Conservation (phyloP, 1,140 invertebrate species). For the Chionoecetes opilio region DNA sequence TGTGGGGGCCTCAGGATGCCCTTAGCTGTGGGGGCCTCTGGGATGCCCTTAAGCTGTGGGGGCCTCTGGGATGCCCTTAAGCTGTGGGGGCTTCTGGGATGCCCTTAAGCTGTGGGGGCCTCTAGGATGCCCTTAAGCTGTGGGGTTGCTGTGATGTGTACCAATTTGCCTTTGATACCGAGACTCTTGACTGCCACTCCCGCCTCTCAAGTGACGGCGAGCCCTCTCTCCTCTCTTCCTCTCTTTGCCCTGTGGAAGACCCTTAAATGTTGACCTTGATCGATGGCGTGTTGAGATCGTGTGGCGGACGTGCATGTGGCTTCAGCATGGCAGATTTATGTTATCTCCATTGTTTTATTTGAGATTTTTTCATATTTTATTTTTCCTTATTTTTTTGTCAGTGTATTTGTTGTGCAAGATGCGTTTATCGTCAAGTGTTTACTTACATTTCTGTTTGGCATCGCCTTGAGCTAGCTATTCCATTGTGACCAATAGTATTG, state of each 20-base stretch:
- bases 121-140: no score
- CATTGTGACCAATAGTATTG: no score
- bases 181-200: slow-evolving; percentile 36
- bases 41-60: background rate
- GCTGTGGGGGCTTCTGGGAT: background rate
- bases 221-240: background rate
- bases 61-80: background rate
- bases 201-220: no score
- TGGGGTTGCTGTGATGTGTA: background rate
- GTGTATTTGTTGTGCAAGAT: background rate
- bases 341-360: background rate
- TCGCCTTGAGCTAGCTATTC: background rate
- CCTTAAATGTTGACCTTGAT: background rate
- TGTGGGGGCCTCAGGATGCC: background rate
- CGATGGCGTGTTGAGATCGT: background rate
- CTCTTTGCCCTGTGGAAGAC: background rate
- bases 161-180: background rate
- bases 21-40: background rate
- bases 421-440: background rate
- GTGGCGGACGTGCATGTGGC: background rate
- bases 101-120: background rate
- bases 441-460: background rate
- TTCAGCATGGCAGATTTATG: background rate
- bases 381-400: background rate
- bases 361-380: background rate